Evolutionary conservation across 2,888 invertebrate species (phyloP).

Genomic region (Lasius fuliginosus): DNA sequence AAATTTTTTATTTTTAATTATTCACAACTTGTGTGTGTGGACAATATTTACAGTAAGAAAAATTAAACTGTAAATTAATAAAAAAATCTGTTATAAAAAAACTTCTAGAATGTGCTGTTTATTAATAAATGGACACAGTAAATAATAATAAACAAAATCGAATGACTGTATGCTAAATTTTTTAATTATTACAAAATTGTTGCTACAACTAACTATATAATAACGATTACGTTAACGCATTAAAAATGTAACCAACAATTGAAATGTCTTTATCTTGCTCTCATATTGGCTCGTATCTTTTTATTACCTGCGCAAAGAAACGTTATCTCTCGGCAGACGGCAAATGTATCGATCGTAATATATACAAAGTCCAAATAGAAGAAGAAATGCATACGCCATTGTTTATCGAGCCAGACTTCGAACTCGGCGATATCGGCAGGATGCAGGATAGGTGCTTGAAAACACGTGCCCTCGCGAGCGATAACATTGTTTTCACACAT

Average conservation of each 20-base stretch:
- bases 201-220: not conserved
- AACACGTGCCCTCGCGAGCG: slow-evolving; percentile 28
- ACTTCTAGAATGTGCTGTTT: not conserved
- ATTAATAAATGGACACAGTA: not conserved
- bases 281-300: slow-evolving; percentile 13
- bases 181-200: not conserved
- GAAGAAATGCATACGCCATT: not conserved
- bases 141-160: not conserved
- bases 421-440: slow-evolving; percentile 38
- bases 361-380: not conserved
- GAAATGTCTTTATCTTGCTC: slow-evolving; percentile 12
- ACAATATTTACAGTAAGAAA: not conserved
- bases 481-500: slow-evolving; percentile 57
- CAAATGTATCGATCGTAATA: slow-evolving; percentile 2
- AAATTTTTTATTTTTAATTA: not conserved
- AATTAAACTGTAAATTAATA: not conserved
- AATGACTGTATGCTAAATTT: not conserved
- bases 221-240: not conserved
- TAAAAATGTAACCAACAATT: slow-evolving; percentile 9
- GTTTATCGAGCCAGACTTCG: slow-evolving; percentile 32
- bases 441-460: slow-evolving; percentile 19
- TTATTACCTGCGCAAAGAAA: slow-evolving; percentile 6
- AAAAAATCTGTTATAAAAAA: not conserved
- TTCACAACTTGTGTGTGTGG: not conserved
- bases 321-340: not conserved